Conservation (phyloP, 2,113 vertebrate genomes). For the Alligator mississippiensis region DNA sequence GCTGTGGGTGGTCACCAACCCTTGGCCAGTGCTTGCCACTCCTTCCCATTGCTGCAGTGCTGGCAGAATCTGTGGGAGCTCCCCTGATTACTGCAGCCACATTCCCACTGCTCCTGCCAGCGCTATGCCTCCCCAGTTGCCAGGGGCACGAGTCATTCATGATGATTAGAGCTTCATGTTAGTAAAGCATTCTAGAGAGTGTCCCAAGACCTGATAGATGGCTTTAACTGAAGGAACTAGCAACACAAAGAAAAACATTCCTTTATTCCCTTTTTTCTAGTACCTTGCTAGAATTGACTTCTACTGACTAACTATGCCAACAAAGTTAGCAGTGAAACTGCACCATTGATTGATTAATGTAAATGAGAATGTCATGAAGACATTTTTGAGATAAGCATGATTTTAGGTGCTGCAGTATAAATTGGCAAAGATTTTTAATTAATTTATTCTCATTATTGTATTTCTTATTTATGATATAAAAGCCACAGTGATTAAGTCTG, state of each 20-base stretch:
- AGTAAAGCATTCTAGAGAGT: background rate
- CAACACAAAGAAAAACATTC: background rate
- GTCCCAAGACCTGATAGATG: fast-evolving
- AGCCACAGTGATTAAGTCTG: background rate
- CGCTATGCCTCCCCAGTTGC: too few species aligned
- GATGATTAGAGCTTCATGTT: background rate
- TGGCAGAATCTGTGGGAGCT: too few species aligned
- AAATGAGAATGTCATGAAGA: background rate
- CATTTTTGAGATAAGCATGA: background rate
- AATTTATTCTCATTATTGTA: background rate
- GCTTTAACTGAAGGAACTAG: background rate
- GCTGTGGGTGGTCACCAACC: too few species aligned
- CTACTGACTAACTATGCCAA: background rate
- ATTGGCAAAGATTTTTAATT: background rate
- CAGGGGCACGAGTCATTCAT: too few species aligned
- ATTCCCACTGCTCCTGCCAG: too few species aligned
- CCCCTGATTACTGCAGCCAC: too few species aligned
- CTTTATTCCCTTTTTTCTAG: background rate
- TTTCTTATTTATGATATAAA: background rate
- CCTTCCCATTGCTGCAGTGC: too few species aligned
- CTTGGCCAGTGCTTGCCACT: too few species aligned
- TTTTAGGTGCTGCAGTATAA: background rate
- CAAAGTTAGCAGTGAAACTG: background rate
- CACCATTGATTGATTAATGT: background rate
- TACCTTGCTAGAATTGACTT: background rate